Conservation (phyloP, 2,888 invertebrate genomes). For the Platycnemis pennipes region DNA sequence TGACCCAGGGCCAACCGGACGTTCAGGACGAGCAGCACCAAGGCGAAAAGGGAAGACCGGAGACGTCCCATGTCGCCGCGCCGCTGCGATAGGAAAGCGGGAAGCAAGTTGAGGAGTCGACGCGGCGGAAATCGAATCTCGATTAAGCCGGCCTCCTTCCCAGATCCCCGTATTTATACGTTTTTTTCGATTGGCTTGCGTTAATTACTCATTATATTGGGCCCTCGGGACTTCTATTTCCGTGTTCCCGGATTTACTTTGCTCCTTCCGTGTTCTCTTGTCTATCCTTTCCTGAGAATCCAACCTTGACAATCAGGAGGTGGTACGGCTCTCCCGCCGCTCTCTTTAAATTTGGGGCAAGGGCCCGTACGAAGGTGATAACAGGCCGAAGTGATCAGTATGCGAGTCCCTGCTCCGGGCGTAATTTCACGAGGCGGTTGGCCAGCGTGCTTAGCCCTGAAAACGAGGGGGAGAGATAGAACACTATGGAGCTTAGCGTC, state of each 20-base stretch:
- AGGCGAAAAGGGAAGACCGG: not conserved
- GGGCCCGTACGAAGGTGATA: not conserved
- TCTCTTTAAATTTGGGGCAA: not conserved
- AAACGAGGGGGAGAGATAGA: not conserved
- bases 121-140: not conserved
- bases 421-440: not conserved
- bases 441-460: not conserved
- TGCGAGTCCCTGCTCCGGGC: not conserved
- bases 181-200: not conserved
- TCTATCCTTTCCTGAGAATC: not conserved
- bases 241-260: not conserved
- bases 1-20: not conserved
- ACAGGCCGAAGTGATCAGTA: not conserved
- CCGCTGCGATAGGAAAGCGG: not conserved
- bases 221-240: not conserved
- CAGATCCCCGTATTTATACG: not conserved
- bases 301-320: not conserved
- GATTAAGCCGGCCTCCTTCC: not conserved
- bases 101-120: not conserved
- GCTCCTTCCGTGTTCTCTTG: not conserved
- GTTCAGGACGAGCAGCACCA: not conserved
- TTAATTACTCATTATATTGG: not conserved
- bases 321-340: not conserved
- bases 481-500: not conserved
- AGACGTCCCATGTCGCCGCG: not conserved